These are phyloP conservation scores for Drosophila acutilabella DNA, from an alignment of 2,888 invertebrate species.

Conservation along the genomic window DNA sequence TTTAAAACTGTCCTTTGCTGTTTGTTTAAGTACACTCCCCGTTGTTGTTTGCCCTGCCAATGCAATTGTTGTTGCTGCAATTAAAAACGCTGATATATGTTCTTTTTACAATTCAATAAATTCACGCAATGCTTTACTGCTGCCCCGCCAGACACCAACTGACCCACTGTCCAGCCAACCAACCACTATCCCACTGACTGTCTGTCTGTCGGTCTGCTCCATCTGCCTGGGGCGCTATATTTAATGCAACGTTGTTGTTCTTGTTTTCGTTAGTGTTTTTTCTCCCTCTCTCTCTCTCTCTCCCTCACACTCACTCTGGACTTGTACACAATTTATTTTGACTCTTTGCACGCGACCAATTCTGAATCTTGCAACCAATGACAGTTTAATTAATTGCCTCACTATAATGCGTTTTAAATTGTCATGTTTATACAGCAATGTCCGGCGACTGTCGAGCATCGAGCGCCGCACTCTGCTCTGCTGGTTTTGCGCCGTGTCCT, in stretches of 20 bases:
- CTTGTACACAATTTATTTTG: conserved; percentile 70
- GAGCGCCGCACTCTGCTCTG: conserved; percentile 14
- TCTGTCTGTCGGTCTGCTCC: conserved; percentile 10
- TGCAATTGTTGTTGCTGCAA: conserved; percentile 56
- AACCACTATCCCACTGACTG: background rate
- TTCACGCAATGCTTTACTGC: conserved; percentile 69
- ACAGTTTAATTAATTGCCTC: conserved; percentile 81
- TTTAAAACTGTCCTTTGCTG: conserved; percentile 58
- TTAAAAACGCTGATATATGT: conserved; percentile 82
- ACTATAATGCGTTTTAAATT: conserved; percentile 80
- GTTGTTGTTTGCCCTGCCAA: conserved; percentile 29
- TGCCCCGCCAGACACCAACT: conserved; percentile 17
- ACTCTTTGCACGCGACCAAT: conserved; percentile 73
- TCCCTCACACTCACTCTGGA: conserved; percentile 15
- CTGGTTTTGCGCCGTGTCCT: conserved; percentile 19
- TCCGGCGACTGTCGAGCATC: conserved; percentile 52
- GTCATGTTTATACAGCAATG: conserved; percentile 77
- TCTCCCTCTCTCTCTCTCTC: background rate
- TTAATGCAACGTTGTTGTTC: conserved; percentile 42
- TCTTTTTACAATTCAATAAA: conserved; percentile 81
- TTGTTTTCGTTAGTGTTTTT: background rate
- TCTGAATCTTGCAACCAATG: conserved; percentile 80
- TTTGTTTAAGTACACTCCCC: conserved; percentile 59
- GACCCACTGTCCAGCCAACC: conserved; percentile 12
- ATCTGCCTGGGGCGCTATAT: conserved; percentile 26